Percentiles rank a stretch among this genome's conserved stretches.
Conservation (phyloP, 37 sponge, comb jelly and placozoan genomes). For the Hexactinellida sp. region DNA sequence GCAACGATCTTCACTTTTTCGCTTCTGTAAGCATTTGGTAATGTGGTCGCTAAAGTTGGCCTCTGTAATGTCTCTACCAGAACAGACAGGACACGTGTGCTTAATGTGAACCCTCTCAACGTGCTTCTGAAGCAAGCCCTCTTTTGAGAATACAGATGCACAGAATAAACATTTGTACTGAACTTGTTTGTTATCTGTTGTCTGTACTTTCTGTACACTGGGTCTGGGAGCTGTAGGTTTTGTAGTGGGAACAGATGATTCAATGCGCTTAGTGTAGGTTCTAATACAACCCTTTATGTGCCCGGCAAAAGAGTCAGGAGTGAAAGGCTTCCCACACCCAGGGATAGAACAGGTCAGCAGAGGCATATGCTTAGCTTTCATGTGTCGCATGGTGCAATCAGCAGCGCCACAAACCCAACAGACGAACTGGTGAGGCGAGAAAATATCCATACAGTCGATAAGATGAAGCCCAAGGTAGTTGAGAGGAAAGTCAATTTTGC, state of each 20-base stretch:
- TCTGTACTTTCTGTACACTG: background rate
- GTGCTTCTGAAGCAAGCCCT: background rate
- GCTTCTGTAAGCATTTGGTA: background rate
- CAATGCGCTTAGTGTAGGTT: background rate
- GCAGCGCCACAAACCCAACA: background rate
- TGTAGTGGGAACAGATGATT: background rate
- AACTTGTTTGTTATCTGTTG: background rate
- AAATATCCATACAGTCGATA: background rate
- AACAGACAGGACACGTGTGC: background rate
- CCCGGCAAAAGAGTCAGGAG: background rate
- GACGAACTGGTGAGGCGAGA: background rate
- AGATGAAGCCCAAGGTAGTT: background rate
- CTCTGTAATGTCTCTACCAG: background rate
- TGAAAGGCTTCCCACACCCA: background rate
- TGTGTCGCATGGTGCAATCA: background rate
- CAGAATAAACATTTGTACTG: background rate
- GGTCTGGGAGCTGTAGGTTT: background rate
- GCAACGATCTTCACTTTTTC: background rate
- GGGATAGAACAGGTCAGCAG: background rate
- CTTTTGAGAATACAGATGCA: background rate
- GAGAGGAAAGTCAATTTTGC: background rate
- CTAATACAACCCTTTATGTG: background rate
- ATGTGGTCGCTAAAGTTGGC: background rate
- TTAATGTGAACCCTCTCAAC: slow-evolving; percentile 5
- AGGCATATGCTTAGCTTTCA: background rate